These are phyloP conservation scores for Sialis fuliginosa DNA, from an alignment of 2,888 invertebrate genomes.

Conservation along the genomic window DNA sequence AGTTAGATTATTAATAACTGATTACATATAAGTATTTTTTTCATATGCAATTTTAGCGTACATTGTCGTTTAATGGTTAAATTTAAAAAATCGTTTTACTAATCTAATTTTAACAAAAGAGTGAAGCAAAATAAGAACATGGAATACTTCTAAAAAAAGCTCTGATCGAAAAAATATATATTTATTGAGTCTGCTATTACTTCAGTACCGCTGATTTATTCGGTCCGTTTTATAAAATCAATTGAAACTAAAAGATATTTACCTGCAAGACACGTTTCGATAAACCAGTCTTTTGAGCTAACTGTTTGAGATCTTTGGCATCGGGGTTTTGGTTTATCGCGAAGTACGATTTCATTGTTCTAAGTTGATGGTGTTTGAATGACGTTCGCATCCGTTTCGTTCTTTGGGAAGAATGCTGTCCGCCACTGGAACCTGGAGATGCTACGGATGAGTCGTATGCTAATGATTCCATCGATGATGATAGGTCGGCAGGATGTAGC, in stretches of 20 bases:
- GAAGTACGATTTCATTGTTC: slow-evolving; percentile 99
- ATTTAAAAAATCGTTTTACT: no score
- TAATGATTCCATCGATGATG: slow-evolving; percentile 60
- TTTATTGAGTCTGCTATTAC: no score
- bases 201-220: no score
- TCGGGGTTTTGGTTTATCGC: slow-evolving; percentile 99
- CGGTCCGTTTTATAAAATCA: no score
- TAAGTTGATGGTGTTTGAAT: slow-evolving; percentile 96
- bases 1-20: no score
- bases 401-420: slow-evolving; percentile 36
- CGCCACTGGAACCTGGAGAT: slow-evolving; percentile 44
- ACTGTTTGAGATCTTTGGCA: slow-evolving; percentile 94
- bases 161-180: no score
- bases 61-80: no score
- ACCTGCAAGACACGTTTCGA: slow-evolving; percentile 98
- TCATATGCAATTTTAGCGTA: no score
- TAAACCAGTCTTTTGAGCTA: slow-evolving; percentile 95
- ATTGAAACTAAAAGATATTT: slow-evolving; percentile 12
- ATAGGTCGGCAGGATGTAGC: slow-evolving; percentile 54
- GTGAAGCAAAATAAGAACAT: no score
- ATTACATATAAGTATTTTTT: no score
- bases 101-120: no score
- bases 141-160: no score
- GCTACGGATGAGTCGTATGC: slow-evolving; percentile 57
- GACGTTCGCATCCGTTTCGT: slow-evolving; percentile 97